Conservation (phyloP, 2,888 invertebrate species). For the Acrobasis consociella region DNA sequence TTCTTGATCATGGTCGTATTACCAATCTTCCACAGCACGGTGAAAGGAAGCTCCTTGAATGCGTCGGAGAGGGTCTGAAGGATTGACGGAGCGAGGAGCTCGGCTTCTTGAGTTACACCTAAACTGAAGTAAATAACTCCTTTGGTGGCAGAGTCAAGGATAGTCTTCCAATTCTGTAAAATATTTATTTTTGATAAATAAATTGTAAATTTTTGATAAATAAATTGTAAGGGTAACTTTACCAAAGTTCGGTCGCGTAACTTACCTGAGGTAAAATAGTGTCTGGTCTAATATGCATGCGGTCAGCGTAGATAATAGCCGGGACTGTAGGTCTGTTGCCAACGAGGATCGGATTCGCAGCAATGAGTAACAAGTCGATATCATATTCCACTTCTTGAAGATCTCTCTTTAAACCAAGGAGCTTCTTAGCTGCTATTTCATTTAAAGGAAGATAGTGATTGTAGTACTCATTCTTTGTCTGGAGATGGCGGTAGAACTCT, state of each 20-base stretch:
- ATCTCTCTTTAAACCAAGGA: slow-evolving; percentile 59
- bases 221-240: no score
- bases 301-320: slow-evolving; percentile 63
- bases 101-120: slow-evolving; percentile 74
- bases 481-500: slow-evolving; percentile 58
- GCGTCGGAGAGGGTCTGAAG: slow-evolving; percentile 67
- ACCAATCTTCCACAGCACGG: slow-evolving; percentile 80
- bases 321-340: slow-evolving; percentile 69
- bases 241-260: no score
- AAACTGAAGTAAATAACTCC: slow-evolving; percentile 78
- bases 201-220: no score
- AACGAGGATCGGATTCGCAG: slow-evolving; percentile 61
- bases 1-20: slow-evolving; percentile 63
- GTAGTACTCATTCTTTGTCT: slow-evolving; percentile 64
- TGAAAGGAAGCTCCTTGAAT: slow-evolving; percentile 73
- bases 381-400: slow-evolving; percentile 67
- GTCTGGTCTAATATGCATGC: slow-evolving; percentile 67
- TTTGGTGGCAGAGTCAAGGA: slow-evolving; percentile 65
- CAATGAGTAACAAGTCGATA: slow-evolving; percentile 70
- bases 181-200: neutral
- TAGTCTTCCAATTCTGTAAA: slow-evolving; percentile 59
- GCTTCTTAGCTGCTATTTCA: slow-evolving; percentile 64
- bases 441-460: slow-evolving; percentile 60
- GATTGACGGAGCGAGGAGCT: slow-evolving; percentile 60
- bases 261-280: slow-evolving; percentile 57